These are phyloP conservation scores for Tetheella fluctuosa DNA, from an alignment of 2,888 invertebrate species.

Conservation along the genomic window DNA sequence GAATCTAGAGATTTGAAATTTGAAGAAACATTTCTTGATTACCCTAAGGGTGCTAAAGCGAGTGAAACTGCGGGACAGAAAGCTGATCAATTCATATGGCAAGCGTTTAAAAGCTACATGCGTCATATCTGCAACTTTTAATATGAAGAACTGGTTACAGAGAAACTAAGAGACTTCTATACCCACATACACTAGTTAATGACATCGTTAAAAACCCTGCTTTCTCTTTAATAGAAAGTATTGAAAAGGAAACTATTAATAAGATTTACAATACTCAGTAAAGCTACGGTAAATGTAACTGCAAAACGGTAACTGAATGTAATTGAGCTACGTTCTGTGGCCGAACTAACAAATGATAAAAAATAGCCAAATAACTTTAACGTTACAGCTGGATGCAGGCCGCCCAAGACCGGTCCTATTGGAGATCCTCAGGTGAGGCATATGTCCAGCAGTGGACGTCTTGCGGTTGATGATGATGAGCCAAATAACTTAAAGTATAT, in stretches of 20 bases:
- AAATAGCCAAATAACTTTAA: background rate
- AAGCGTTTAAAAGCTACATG: background rate
- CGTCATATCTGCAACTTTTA: background rate
- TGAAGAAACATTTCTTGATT: too few relatives aligned
- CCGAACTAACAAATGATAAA: background rate
- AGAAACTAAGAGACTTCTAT: background rate
- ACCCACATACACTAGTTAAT: background rate
- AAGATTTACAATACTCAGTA: background rate
- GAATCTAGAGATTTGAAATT: too few relatives aligned
- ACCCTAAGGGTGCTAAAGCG: too few relatives aligned
- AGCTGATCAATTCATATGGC: too few relatives aligned
- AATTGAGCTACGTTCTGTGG: too few relatives aligned
- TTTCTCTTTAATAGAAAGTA: conserved; percentile 1
- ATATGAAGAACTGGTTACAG: background rate
- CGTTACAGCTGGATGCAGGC: too few relatives aligned
- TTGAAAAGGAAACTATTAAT: background rate
- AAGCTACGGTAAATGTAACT: background rate
- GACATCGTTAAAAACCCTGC: background rate
- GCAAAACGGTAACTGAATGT: background rate
- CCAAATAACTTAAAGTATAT: too few relatives aligned
- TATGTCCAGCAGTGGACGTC: too few relatives aligned
- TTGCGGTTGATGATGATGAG: too few relatives aligned
- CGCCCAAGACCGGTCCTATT: too few relatives aligned
- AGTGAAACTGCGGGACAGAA: too few relatives aligned
- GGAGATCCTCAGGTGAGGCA: too few relatives aligned